Percentiles rank a stretch among this genome's conserved stretches.
These are phyloP conservation scores for Gorsachius magnificus DNA, from an alignment of 2,797 vertebrate genomes.

Conservation along the genomic window DNA sequence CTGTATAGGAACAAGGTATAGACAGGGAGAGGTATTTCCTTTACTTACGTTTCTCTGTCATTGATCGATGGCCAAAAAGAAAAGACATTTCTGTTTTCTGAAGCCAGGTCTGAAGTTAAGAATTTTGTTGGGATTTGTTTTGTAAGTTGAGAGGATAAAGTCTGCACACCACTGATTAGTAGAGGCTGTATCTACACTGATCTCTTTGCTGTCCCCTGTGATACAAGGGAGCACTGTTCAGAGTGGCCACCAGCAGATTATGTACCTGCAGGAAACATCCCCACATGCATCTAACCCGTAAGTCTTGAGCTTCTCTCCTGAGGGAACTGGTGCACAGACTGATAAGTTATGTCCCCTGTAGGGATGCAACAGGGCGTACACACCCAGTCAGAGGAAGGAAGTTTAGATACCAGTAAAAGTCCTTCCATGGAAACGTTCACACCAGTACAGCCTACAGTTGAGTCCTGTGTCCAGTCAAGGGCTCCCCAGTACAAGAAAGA, in stretches of 20 bases:
- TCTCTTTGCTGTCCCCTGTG: not conserved
- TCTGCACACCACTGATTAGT: not conserved
- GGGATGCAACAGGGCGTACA: not conserved
- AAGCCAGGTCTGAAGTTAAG: not conserved
- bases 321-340: accelerated
- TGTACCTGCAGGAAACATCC: not conserved
- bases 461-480: not conserved
- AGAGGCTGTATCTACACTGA: not conserved
- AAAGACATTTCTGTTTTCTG: not conserved
- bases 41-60: not conserved
- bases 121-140: not conserved
- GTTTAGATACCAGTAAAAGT: not conserved
- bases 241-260: not conserved
- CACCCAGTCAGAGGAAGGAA: not conserved
- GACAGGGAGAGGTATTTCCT: not conserved
- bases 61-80: not conserved
- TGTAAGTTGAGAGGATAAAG: not conserved
- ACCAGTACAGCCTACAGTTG: too few species aligned
- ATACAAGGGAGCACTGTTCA: not conserved
- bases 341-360: not conserved
- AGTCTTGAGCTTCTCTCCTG: not conserved
- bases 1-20: not conserved
- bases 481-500: not conserved
- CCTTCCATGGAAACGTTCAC: not conserved
- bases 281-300: not conserved